A percentile compares a stretch with the other conserved stretches of the same genome.
Conservation (phyloP, 2,113 vertebrate genomes). For the Gambusia affinis region DNA sequence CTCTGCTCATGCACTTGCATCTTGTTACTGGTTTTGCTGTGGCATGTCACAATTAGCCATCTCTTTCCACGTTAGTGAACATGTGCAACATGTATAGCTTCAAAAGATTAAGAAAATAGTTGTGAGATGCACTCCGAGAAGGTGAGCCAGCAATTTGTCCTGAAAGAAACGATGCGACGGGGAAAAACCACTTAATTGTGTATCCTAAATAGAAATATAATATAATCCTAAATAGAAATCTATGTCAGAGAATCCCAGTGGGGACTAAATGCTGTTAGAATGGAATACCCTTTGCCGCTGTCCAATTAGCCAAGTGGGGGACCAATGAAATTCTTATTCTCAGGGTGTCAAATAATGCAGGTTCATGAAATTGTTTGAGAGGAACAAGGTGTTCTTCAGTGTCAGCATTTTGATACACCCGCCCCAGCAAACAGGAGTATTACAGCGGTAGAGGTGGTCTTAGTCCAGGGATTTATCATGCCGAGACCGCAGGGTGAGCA, state of each 20-base stretch:
- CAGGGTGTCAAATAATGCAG: not conserved
- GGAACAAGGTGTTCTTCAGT: not conserved
- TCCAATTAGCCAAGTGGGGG: not conserved
- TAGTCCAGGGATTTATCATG: not conserved
- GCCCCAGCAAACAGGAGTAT: not conserved
- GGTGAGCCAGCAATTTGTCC: not conserved
- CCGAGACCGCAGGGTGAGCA: not conserved
- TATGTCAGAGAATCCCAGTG: not conserved
- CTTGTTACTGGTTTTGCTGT: too few relatives aligned
- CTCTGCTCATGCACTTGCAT: too few relatives aligned
- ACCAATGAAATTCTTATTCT: not conserved
- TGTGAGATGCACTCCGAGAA: slow-evolving; percentile 1
- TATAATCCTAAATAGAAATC: not conserved
- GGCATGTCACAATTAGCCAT: not conserved
- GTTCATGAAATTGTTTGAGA: slow-evolving; percentile 15
- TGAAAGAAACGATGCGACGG: not conserved
- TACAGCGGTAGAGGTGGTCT: not conserved
- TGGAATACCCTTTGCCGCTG: not conserved
- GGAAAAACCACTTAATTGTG: not conserved
- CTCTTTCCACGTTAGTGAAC: not conserved
- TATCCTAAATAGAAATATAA: slow-evolving; percentile 1
- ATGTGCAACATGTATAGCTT: not conserved
- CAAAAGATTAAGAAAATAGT: not conserved
- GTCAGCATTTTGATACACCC: not conserved
- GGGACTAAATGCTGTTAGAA: not conserved